Base-by-base conservation (phyloP, 2,113 vertebrate species). In the Myxocyprinus asiaticus region DNA sequence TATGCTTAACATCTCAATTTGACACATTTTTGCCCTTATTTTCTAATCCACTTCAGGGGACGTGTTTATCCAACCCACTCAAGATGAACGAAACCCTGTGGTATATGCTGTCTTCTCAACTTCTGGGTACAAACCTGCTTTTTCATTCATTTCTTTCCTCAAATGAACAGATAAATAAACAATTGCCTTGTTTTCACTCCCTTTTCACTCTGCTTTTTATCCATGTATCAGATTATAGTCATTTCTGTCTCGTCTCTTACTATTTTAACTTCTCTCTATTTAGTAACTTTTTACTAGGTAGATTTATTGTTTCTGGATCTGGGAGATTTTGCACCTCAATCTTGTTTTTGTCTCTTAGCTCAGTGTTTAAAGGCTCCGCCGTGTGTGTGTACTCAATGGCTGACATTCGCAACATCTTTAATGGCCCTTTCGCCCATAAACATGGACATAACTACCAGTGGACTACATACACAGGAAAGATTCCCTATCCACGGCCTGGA, bases 351-450 rank as follows among this genome's bases (percentile, higher is more conserved):
- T 76, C 42, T 50, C 7, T 64, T 43, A 95, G 94, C 81, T 94
- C 94, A 47, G 94, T 95, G 83, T 95, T 95, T 85, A 94, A 92
- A 84, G 94, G 94, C 77, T 95, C 94, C 3, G 94, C 94, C 0
- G 94, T 95, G 68, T 95, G 94, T 62, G 92, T 94, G 4, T 95
- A 94, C 88, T 93, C 93, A 0, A 94, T 95, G 93, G 88, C 92
- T 15, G 94, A 95, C 58, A 93, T 95, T 73, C 94, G 94, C 66
- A 94, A 93, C 0, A 94, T 94, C 72, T 95, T 95, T 85, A 95
- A 95, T 3, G 94, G 95, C 15, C 94, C 95, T 5, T 95, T 95
- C 67, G 92, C 94, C 55, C 94, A 95, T 86, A 95, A 94, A 83
- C 93, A 95, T 9, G 94, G 94, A 6, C 94, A 93, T 81, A 94